Base-by-base conservation (phyloP, 2,797 vertebrate species). In the Chaetodon trifasciatus region DNA sequence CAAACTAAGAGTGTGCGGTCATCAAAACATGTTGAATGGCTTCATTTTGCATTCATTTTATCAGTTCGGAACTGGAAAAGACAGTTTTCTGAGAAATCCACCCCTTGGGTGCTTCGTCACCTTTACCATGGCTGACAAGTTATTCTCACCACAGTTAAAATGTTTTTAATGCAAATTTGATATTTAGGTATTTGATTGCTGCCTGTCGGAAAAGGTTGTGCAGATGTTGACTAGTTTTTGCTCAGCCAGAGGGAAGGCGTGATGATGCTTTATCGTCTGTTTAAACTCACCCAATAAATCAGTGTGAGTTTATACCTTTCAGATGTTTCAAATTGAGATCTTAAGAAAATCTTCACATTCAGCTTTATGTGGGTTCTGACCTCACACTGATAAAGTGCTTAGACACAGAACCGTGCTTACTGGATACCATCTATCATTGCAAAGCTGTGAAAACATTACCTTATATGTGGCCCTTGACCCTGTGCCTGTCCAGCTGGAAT, bases 141-240 rank as follows among this genome's bases (percentile, higher is more conserved):
- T 53, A 83, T 66, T 74, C 40, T 63, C 42, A 12, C 19, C 23
- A 9, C 49, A 61, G 23, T 71, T 78, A 50, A 79, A 71, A 70
- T 77, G 49, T 53, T 68, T 10, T 52, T 76, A 7, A 67, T 70
- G 72, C 76, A 78, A 68, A 85, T 82, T 67, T 76, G 58, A 79
- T 71, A 37, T 81, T 82, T 52, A 56, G 42, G 50, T 37, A 21
- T 79, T 62, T 80, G 66, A 76, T 80, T 53, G 49, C 42, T 56
- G 81, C 37, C 53, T 44, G 24, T 62, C 37, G 66, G 46, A 80
- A 32, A 70, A 40, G 40, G 40, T 49, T 64, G 39, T 76, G 44
- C 44, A 37, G 72, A 61, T 70, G 47, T 66, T 23, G 17, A 37
- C 42, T 44, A 40, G 2, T 24, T 32, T 71, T 49, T 74, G n/a